Evolutionary conservation across 2,797 vertebrate species (phyloP), one percentile per base, ranked within the genome.

Genomic region (Chelon auratus): DNA sequence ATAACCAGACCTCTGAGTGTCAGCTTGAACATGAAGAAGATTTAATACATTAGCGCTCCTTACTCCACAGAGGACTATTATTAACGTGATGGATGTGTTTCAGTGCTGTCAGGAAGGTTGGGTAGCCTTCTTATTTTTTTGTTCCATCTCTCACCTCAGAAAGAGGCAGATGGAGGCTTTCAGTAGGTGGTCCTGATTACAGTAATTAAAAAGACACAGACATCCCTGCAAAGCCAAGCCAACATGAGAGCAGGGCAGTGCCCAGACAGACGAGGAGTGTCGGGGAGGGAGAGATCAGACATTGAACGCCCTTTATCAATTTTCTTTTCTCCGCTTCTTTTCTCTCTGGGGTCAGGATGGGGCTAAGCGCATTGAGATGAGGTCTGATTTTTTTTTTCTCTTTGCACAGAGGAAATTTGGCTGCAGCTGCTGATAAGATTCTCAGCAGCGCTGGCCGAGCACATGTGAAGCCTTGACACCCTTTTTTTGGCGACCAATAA

Each of bases 141-240:
- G 75, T 78, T 75, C 33, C 47, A 58, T 77, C 66, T 78, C 58
- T 89, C 68, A 82, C 77, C 82, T 85, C 81, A 54, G 56, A 87
- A 70, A 72, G 72, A 66, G 76, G 64, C 89, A 89, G 87, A 92
- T 87, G 85, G 87, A 85, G 58, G 68, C 70, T 2, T 87, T 77
- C 80, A 68, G 86, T 55, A 20, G 87, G 86, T 36, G 75, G 87
- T 80, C 72, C 71, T 73, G 77, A 84, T 89, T 81, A 81, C 65
- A 76, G 80, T 82, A 83, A 91, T 91, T 89, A 91, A 85, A 90
- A 82, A 77, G 81, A 81, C 77, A 81, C 74, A 73, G 84, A 78
- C 72, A 26, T 33, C 5, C 30, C 30, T 3, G 30, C 7, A 33
- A 33, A 33, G 30, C 30, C 30, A 33, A 59, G 55, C 54, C 58